Percentiles rank a stretch among this genome's conserved stretches.
Evolutionary conservation across 2,113 vertebrate genomes (phyloP).

Genomic region (Mesoclemmys tuberculata): DNA sequence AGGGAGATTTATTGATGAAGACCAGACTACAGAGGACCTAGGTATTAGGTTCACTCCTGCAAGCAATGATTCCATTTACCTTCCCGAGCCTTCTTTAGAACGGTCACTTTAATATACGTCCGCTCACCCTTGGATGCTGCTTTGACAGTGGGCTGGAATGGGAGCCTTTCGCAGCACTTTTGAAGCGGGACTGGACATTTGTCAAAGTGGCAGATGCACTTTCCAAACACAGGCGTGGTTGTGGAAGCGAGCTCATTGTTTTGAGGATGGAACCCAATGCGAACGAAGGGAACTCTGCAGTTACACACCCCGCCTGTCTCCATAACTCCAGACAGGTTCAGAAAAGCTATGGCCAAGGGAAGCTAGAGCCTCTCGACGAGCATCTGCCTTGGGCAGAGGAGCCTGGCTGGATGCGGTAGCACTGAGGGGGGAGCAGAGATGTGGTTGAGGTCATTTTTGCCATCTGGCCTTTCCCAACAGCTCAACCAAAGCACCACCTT

Average conservation of each 20-base stretch:
- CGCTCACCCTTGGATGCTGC: rapidly evolving
- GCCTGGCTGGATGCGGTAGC: background rate
- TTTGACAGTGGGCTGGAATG: rapidly evolving
- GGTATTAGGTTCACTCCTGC: background rate
- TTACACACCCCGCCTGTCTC: background rate
- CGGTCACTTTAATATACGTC: slow-evolving; percentile 14
- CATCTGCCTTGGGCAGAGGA: rapidly evolving
- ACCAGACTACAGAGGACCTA: slow-evolving; percentile 6
- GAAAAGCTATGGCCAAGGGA: background rate
- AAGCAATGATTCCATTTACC: slow-evolving; percentile 36
- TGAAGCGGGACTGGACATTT: rapidly evolving
- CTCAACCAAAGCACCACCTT: background rate
- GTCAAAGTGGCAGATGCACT: background rate
- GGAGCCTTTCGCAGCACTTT: background rate
- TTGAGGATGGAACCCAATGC: background rate
- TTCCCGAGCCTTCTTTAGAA: slow-evolving; percentile 15
- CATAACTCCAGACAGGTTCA: background rate
- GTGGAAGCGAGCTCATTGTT: rapidly evolving
- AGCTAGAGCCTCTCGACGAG: rapidly evolving
- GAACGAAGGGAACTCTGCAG: too few relatives aligned
- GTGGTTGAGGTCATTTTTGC: too few relatives aligned
- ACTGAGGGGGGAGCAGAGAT: background rate
- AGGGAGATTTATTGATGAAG: slow-evolving; percentile 24
- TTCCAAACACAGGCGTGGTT: slow-evolving; percentile 14
- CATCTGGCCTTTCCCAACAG: background rate